These are phyloP conservation scores for Aphelenchoides besseyi DNA, from an alignment of 1,140 invertebrate genomes.

Conservation along the genomic window DNA sequence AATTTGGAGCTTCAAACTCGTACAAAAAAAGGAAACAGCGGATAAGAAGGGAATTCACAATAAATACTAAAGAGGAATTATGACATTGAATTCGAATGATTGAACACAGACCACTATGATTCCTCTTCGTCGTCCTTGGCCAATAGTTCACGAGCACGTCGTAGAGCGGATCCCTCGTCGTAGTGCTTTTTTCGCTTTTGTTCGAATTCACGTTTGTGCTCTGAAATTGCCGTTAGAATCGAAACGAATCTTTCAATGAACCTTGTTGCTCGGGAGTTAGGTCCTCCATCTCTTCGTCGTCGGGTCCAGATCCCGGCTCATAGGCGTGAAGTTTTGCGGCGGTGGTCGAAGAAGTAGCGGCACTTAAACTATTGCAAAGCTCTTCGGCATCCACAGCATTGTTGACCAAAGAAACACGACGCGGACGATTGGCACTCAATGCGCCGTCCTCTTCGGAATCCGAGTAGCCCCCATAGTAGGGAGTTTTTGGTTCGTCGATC, in stretches of 20 bases:
- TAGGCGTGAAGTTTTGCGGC: constrained; percentile 29
- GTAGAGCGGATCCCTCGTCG: constrained; percentile 71
- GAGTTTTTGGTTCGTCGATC: constrained; percentile 77
- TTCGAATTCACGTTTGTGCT: constrained; percentile 53
- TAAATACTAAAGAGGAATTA: no score
- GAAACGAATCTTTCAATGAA: constrained; percentile 27
- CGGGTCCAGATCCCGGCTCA: constrained; percentile 30
- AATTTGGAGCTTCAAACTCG: no score
- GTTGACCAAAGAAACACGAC: constrained; percentile 60
- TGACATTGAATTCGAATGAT: no score
- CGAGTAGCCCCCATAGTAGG: constrained; percentile 74
- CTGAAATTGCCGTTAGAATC: constrained; percentile 27
- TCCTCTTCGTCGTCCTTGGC: constrained; percentile 46
- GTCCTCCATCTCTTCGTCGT: constrained; percentile 42
- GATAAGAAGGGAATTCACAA: not conserved
- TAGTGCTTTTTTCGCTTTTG: constrained; percentile 91
- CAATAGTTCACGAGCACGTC: constrained; percentile 29
- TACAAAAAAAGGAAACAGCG: not conserved
- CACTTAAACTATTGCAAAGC: constrained; percentile 36
- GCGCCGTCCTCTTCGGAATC: constrained; percentile 71
- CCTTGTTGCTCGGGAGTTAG: constrained; percentile 34
- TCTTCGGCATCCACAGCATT: constrained; percentile 58
- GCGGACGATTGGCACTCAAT: constrained; percentile 34
- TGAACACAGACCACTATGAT: no score
- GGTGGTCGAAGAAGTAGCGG: constrained; percentile 22